Base-by-base conservation (phyloP, 2,113 vertebrate species). In the Toxotes jaculatrix region DNA sequence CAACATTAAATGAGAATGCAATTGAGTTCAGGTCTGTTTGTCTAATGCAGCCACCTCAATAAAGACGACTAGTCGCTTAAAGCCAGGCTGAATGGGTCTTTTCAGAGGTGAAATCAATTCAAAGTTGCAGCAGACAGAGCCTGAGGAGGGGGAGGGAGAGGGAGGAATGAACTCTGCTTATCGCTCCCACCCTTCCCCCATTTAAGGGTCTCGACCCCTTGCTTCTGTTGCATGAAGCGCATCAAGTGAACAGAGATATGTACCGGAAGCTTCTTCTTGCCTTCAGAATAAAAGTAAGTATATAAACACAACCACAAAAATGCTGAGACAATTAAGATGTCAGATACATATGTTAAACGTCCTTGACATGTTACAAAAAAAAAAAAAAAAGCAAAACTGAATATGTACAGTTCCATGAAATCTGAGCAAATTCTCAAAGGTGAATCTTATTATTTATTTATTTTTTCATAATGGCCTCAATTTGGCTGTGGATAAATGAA, bases 111-210 rank as follows among this genome's bases (percentile, higher is more conserved):
- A 80, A 86, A 80, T 64, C 80, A 73, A 69, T 88, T 42, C 53
- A 80, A 83, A 63, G 73, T 74, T 84, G 73, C 17, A 56, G 80
- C 81, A 80, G 62, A 60, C 45, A 31, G 49, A 69, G 72, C 34
- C 57, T 27, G 73, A 19, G 32, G 70, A 34, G 57, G 69, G 34
- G 76, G 60, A 17, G 57, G 68, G 72, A 32, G 63, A 16, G 60
- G 40, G 73, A 55, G 76, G 84, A 55, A 63, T 64, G 60, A 83
- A 69, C 69, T 74, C 51, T 43, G 72, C 42, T 77, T 43, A 66
- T 84, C 0, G 79, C 87, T 91, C 88, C 82, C 80, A 87, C 92
- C 90, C 90, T 87, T 93, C 90, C 92, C 88, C 90, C 77, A 83
- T 80, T 49, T 4, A 16, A 69, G 66, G 83, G 77, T 84, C 85